A percentile compares a stretch with the other conserved stretches of the same genome.
Evolutionary conservation across 2,888 invertebrate species (phyloP).

Genomic region (Hydroisotoma schaefferi): DNA sequence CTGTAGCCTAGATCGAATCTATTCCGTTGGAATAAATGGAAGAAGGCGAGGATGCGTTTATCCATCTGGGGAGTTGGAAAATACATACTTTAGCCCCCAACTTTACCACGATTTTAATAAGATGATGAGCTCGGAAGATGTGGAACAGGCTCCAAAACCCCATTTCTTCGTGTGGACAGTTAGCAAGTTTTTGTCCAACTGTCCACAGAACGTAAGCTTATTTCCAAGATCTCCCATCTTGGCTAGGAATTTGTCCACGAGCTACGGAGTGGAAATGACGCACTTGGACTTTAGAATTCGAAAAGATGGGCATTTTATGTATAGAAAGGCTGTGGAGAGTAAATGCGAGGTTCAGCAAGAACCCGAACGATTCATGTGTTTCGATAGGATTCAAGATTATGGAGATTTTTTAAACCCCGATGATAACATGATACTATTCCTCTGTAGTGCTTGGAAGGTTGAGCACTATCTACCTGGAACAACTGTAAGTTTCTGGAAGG

Average conservation of each 20-base stretch:
- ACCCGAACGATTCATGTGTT: slow-evolving; percentile 1
- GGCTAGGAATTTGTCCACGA: background rate
- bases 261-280: background rate
- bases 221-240: background rate
- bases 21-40: background rate
- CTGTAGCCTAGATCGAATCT: slow-evolving; percentile 23
- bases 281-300: slow-evolving; percentile 15
- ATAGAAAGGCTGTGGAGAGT: slow-evolving; percentile 15
- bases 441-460: slow-evolving; percentile 11
- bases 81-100: slow-evolving; percentile 17
- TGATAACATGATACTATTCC: slow-evolving; percentile 23
- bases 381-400: slow-evolving; percentile 24
- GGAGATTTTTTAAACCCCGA: slow-evolving; percentile 17
- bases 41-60: slow-evolving; percentile 8
- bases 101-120: slow-evolving; percentile 29
- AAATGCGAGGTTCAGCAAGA: slow-evolving; percentile 8
- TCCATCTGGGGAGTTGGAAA: background rate
- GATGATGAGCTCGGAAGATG: background rate
- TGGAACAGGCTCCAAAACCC: background rate
- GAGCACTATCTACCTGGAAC: background rate
- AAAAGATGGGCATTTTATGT: slow-evolving; percentile 32
- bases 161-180: slow-evolving; percentile 6
- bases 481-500: background rate
- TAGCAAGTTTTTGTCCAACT: background rate
- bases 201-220: background rate